Conservation (phyloP, 2,888 invertebrate species). For the Torymus texanus region DNA sequence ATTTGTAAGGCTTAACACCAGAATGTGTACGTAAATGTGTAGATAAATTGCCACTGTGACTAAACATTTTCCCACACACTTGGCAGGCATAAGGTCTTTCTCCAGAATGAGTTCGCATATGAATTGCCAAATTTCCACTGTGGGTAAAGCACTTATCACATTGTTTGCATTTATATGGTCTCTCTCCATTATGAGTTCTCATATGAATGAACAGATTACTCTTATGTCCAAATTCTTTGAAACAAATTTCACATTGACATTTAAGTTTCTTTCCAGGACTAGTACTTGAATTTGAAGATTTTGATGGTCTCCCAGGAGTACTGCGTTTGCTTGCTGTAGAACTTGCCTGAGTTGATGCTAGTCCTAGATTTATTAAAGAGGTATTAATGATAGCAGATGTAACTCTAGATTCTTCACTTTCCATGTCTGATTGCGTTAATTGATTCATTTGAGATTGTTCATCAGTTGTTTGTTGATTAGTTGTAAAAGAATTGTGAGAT, state of each 20-base stretch:
- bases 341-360: constrained; percentile 56
- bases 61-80: constrained; percentile 74
- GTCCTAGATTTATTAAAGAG: constrained; percentile 39
- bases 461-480: constrained; percentile 20
- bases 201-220: constrained; percentile 74
- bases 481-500: constrained; percentile 39
- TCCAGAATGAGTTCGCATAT: constrained; percentile 73
- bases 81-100: constrained; percentile 73
- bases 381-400: constrained; percentile 30
- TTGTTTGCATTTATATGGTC: constrained; percentile 73
- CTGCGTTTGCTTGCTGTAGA: constrained; percentile 63
- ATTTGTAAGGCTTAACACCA: constrained; percentile 73
- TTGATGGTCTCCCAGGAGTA: constrained; percentile 68
- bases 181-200: constrained; percentile 73
- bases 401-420: constrained; percentile 47
- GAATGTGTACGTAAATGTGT: constrained; percentile 73
- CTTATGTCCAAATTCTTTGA: constrained; percentile 73
- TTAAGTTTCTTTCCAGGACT: constrained; percentile 67
- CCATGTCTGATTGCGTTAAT: constrained; percentile 54
- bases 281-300: constrained; percentile 56
- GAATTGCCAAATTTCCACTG: constrained; percentile 73
- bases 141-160: constrained; percentile 74
- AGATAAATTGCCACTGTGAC: constrained; percentile 73
- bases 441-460: constrained; percentile 55
- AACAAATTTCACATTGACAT: constrained; percentile 73